Percentiles rank a stretch among this genome's conserved stretches.
phyloP scores from a whole-genome alignment of 1,140 invertebrate genomes.

The Coenobita brevimanus region DNA sequence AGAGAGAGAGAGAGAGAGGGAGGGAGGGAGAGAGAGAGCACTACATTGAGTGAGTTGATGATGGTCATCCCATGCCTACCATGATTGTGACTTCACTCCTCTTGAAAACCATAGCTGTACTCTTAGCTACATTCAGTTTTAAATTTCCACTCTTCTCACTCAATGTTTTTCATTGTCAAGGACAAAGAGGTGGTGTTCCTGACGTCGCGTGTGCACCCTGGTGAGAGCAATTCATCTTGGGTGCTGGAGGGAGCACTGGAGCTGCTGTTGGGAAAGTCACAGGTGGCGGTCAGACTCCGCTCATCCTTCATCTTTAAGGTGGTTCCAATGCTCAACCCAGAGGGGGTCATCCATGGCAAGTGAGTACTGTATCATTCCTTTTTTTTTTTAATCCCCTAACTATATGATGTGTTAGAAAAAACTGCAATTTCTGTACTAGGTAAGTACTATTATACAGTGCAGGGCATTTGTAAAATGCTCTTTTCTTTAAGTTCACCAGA shows the following conservation, averaged over 20 bases:
- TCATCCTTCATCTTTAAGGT: constrained; percentile 88
- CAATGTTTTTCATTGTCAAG: constrained; percentile 72
- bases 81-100: too few relatives aligned
- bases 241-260: constrained; percentile 89
- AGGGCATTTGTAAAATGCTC: too few relatives aligned
- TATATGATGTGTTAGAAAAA: too few relatives aligned
- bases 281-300: constrained; percentile 78
- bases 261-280: constrained; percentile 79
- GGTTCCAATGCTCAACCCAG: constrained; percentile 90
- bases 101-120: too few relatives aligned
- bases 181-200: constrained; percentile 83
- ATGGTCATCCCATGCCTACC: too few relatives aligned
- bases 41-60: too few relatives aligned
- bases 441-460: too few relatives aligned
- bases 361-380: constrained; percentile 75
- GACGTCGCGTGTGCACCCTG: constrained; percentile 89
- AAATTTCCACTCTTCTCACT: constrained; percentile 3
- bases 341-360: constrained; percentile 92
- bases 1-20: too few relatives aligned
- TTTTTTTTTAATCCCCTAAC: background rate
- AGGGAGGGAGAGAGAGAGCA: too few relatives aligned
- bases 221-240: constrained; percentile 92
- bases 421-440: too few relatives aligned
- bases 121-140: too few relatives aligned
- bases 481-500: too few relatives aligned